phyloP scores from a whole-genome alignment of 2,113 vertebrate genomes.

The Paramisgurnus dabryanus region DNA sequence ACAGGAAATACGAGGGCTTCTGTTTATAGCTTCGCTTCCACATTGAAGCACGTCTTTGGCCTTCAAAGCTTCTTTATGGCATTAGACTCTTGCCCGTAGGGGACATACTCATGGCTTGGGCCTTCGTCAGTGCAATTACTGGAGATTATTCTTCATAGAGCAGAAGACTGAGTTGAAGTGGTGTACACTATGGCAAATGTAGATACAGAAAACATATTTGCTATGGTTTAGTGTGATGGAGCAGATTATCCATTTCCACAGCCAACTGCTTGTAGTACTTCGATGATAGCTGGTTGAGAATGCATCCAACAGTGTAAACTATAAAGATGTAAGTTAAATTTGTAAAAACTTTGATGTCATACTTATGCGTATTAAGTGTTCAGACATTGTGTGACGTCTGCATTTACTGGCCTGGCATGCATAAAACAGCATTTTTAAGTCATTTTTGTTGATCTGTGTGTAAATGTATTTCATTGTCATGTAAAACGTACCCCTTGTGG shows the following conservation, averaged over 20 bases:
- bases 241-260: neutral
- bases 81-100: conserved; percentile 53
- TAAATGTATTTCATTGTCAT: too few species aligned
- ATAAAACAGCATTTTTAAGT: too few species aligned
- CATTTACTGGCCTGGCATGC: too few species aligned
- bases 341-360: too few species aligned
- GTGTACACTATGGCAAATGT: conserved; percentile 2
- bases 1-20: conserved; percentile 60
- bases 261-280: neutral
- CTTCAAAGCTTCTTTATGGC: conserved; percentile 65
- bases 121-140: conserved; percentile 23
- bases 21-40: conserved; percentile 57
- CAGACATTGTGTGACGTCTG: too few species aligned
- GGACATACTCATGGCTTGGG: conserved; percentile 20
- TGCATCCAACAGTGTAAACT: neutral
- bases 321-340: too few species aligned
- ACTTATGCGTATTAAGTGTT: too few species aligned
- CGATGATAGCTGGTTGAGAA: neutral
- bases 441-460: too few species aligned
- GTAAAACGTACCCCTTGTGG: too few species aligned
- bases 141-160: conserved; percentile 25
- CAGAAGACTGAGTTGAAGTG: neutral
- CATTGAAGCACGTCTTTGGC: conserved; percentile 43
- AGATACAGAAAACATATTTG: neutral
- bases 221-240: neutral